Evolutionary conservation across 2,888 invertebrate species (phyloP).

Genomic region (Caenorhabditis drosophilae): DNA sequence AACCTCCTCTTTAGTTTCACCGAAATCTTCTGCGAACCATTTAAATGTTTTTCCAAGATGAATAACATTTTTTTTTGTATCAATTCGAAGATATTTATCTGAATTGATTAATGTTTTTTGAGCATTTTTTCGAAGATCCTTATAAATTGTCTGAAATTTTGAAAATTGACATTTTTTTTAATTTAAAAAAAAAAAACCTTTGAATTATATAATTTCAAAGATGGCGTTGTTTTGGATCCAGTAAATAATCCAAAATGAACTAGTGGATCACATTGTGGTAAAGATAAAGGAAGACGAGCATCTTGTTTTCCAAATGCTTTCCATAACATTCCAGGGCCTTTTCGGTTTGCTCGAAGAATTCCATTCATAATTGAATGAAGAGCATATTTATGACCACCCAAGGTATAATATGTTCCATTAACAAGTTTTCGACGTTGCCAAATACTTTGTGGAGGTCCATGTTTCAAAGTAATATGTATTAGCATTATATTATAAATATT

Average conservation of each 20-base stretch:
- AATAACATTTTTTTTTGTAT: conserved; percentile 68
- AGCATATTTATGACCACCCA: conserved; percentile 71
- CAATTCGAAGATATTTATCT: conserved; percentile 70
- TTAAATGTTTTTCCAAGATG: conserved; percentile 71
- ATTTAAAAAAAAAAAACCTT: conserved; percentile 61
- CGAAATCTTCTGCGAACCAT: conserved; percentile 73
- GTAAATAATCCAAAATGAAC: conserved; percentile 73
- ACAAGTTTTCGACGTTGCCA: conserved; percentile 73
- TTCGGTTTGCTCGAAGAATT: conserved; percentile 71
- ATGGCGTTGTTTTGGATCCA: conserved; percentile 72
- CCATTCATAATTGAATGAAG: conserved; percentile 73
- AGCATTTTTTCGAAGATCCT: conserved; percentile 38
- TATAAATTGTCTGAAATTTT: conserved; percentile 29
- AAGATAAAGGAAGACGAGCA: conserved; percentile 69
- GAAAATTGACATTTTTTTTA: conserved; percentile 23
- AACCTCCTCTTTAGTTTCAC: conserved; percentile 58
- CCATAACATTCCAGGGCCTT: conserved; percentile 70
- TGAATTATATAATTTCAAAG: conserved; percentile 71
- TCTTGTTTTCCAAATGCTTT: conserved; percentile 71
- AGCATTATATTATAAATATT: conserved; percentile 73
- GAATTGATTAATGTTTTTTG: conserved; percentile 65
- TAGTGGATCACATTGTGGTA: conserved; percentile 70
- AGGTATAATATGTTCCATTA: conserved; percentile 71
- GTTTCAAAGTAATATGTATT: conserved; percentile 71
- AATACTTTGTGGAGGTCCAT: conserved; percentile 70